Conservation (phyloP, 2,888 invertebrate genomes). For the Leptopilina drosophilae region DNA sequence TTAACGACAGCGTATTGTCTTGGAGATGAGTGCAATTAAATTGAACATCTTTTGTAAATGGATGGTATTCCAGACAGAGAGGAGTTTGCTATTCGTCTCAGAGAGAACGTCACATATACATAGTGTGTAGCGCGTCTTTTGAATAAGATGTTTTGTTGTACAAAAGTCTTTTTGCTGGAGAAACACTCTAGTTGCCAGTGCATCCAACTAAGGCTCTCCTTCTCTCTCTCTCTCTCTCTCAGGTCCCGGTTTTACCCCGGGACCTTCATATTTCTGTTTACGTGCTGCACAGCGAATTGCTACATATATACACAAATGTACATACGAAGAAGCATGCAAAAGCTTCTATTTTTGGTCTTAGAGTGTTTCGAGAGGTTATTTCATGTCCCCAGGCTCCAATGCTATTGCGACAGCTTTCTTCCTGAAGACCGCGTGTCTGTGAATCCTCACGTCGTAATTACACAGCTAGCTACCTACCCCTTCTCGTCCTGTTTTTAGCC, state of each 20-base stretch:
- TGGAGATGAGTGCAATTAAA: conserved; percentile 20
- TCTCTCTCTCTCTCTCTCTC: not conserved
- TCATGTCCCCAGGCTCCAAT: conserved; percentile 57
- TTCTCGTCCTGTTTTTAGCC: conserved; percentile 23
- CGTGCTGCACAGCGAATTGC: conserved; percentile 40
- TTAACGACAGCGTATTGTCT: conserved; percentile 5
- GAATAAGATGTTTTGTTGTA: conserved; percentile 34
- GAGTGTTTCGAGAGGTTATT: conserved; percentile 57
- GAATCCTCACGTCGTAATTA: conserved; percentile 64
- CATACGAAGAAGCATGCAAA: conserved; percentile 55
- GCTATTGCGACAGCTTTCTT: conserved; percentile 42
- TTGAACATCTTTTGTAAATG: conserved; percentile 9
- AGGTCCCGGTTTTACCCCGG: conserved; percentile 30
- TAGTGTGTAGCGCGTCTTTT: not conserved
- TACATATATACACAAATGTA: conserved; percentile 60
- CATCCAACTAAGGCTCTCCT: not conserved
- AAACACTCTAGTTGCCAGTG: conserved; percentile 25
- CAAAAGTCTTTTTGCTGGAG: conserved; percentile 6
- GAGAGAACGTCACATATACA: not conserved
- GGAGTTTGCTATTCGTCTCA: conserved; percentile 16
- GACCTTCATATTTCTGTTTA: conserved; percentile 38
- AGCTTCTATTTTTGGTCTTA: conserved; percentile 51
- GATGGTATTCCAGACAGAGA: conserved; percentile 1
- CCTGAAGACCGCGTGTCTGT: conserved; percentile 50
- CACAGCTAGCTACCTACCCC: conserved; percentile 50